Evolutionary conservation across 2,113 vertebrate genomes (phyloP).

Genomic region (Bufo bufo): DNA sequence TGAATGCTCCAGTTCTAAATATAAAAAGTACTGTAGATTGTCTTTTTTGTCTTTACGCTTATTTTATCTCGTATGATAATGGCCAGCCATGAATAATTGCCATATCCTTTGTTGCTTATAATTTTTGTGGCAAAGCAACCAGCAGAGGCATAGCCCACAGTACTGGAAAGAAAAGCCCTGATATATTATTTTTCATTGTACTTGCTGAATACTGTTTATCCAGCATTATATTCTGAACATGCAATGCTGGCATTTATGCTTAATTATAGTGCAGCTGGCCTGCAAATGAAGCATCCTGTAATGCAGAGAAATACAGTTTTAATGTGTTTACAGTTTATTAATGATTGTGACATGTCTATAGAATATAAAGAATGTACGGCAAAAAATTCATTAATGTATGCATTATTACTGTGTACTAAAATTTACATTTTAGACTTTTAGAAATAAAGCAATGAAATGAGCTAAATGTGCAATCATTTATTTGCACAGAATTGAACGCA

Average conservation of each 20-base stretch:
- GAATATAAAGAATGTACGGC: slow-evolving; percentile 29
- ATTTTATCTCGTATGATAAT: slow-evolving; percentile 29
- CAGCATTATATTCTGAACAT: slow-evolving; percentile 5
- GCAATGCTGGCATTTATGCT: neutral
- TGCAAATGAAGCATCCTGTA: neutral
- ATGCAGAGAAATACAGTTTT: slow-evolving; percentile 45
- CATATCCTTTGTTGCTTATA: slow-evolving; percentile 29
- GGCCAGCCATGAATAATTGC: slow-evolving; percentile 46
- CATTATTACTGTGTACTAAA: neutral
- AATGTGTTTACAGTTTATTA: slow-evolving; percentile 26
- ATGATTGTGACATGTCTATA: slow-evolving; percentile 17
- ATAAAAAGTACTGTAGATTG: neutral
- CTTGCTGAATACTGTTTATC: neutral
- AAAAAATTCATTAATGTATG: neutral
- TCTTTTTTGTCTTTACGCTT: slow-evolving; percentile 30
- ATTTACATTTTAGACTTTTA: neutral
- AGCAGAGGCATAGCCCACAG: neutral
- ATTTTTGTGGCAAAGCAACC: slow-evolving; percentile 50
- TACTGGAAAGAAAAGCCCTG: neutral
- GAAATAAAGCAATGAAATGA: neutral
- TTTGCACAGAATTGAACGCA: too few relatives aligned
- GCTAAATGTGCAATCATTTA: neutral
- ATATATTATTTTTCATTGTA: slow-evolving; percentile 29
- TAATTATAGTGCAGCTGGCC: slow-evolving; percentile 10
- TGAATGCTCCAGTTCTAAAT: slow-evolving; percentile 38